Conservation (phyloP, 2,797 vertebrate species). For the Lagocephalus sceleratus region DNA sequence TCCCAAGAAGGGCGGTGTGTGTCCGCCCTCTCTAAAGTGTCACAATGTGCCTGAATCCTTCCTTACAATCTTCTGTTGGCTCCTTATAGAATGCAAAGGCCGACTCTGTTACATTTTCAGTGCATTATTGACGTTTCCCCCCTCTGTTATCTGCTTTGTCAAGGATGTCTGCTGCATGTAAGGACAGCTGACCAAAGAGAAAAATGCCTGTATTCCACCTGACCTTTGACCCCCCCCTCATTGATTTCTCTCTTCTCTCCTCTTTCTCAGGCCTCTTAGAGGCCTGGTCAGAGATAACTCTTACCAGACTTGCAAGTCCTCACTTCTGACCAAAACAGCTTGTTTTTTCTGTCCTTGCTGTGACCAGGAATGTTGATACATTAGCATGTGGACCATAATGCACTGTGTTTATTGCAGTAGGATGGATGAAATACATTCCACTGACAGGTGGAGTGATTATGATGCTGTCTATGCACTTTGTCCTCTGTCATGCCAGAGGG, state of each 20-base stretch:
- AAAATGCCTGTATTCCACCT: conserved; percentile 23
- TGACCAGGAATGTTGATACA: conserved; percentile 67
- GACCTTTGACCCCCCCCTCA: conserved; percentile 42
- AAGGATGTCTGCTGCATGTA: conserved; percentile 32
- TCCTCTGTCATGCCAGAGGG: conserved; percentile 74
- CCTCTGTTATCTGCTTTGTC: conserved; percentile 26
- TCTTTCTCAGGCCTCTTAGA: conserved; percentile 42
- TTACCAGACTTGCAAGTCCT: conserved; percentile 39
- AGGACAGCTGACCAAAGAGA: conserved; percentile 41
- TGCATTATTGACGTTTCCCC: conserved; percentile 10
- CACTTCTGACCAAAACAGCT: conserved; percentile 37
- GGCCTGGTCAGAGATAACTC: conserved; percentile 34
- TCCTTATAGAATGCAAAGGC: conserved; percentile 22
- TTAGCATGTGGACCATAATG: conserved; percentile 62
- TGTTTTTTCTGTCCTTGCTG: conserved; percentile 27
- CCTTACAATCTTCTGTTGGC: conserved; percentile 41
- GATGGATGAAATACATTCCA: conserved; percentile 64
- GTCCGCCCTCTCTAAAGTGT: conserved; percentile 70
- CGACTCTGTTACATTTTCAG: conserved; percentile 15
- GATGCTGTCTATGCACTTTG: conserved; percentile 85
- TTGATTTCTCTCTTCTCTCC: conserved; percentile 20
- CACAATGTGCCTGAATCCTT: conserved; percentile 77
- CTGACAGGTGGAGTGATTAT: conserved; percentile 62
- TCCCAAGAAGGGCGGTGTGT: conserved; percentile 47
- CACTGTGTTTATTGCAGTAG: conserved; percentile 69